phyloP scores from a whole-genome alignment of 2,888 invertebrate genomes.

The Epinotia brunnichana region DNA sequence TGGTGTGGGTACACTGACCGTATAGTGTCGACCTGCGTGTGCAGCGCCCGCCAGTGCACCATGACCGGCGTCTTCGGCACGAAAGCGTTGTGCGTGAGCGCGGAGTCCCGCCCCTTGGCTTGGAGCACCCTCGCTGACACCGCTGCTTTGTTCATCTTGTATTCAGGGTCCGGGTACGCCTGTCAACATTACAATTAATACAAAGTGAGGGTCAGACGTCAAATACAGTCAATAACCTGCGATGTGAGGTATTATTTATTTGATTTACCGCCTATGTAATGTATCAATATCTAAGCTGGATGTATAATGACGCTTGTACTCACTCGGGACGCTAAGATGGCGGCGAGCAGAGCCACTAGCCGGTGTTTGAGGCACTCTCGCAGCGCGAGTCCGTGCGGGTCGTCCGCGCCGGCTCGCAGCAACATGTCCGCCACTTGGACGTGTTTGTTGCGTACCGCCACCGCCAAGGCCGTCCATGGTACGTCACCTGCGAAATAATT shows the following conservation, averaged over 20 bases:
- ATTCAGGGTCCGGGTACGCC: conserved; percentile 95
- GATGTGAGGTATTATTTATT: too few species aligned
- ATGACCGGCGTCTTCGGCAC: conserved; percentile 93
- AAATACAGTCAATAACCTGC: too few species aligned
- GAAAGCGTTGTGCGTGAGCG: conserved; percentile 89
- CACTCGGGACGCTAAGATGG: conserved; percentile 92
- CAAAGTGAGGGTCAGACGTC: too few species aligned
- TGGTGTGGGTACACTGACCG: conserved; percentile 52
- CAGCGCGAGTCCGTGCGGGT: conserved; percentile 93
- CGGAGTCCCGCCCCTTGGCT: conserved; percentile 79
- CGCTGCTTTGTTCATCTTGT: conserved; percentile 94
- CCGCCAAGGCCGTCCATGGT: conserved; percentile 75
- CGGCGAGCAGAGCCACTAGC: conserved; percentile 87
- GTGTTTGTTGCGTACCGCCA: conserved; percentile 74
- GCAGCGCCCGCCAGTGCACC: conserved; percentile 95
- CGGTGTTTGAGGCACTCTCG: conserved; percentile 88
- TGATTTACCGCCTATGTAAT: too few species aligned
- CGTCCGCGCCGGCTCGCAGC: conserved; percentile 91
- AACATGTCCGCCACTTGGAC: conserved; percentile 90
- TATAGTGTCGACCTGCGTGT: conserved; percentile 59
- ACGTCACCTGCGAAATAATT: conserved; percentile 55
- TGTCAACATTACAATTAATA: conserved; percentile 51
- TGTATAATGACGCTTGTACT: not conserved
- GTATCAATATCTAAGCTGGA: too few species aligned
- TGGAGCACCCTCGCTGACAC: conserved; percentile 86